A percentile compares a stretch with the other conserved stretches of the same genome.
Evolutionary conservation across 2,888 invertebrate species (phyloP).

Genomic region (Diaphora mendica): DNA sequence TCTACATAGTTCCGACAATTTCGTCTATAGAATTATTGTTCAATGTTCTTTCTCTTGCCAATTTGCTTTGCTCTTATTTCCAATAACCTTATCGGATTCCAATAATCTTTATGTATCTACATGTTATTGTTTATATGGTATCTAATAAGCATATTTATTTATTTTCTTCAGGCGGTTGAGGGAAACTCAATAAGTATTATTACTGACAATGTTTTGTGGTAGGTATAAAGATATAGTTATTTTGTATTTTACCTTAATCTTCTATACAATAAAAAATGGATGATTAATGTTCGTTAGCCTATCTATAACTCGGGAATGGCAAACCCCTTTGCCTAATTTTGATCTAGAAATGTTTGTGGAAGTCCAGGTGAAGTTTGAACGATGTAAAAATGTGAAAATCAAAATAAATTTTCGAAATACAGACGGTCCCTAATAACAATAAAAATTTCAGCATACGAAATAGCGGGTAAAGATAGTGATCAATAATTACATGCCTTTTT

Average conservation of each 20-base stretch:
- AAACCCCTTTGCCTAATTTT: no score
- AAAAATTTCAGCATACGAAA: no score
- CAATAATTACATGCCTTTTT: neutral
- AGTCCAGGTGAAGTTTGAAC: no score
- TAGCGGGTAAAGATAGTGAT: neutral
- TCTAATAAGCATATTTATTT: slow-evolving; percentile 1
- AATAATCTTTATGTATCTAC: slow-evolving; percentile 25
- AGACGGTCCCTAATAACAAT: no score
- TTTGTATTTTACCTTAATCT: neutral
- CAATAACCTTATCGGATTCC: slow-evolving; percentile 20
- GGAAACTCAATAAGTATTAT: neutral
- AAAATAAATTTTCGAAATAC: no score
- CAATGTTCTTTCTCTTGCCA: neutral
- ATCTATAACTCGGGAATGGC: no score
- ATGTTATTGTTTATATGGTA: slow-evolving; percentile 14
- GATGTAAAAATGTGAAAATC: no score
- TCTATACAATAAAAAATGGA: no score
- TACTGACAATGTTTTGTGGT: neutral
- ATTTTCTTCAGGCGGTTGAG: neutral
- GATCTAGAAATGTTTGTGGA: no score
- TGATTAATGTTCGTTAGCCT: no score
- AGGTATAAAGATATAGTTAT: neutral
- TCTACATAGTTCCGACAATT: neutral
- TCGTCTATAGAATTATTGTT: neutral
- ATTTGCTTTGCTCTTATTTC: slow-evolving; percentile 24